Conservation (phyloP, 2,888 invertebrate genomes). For the Sacculina carcini region DNA sequence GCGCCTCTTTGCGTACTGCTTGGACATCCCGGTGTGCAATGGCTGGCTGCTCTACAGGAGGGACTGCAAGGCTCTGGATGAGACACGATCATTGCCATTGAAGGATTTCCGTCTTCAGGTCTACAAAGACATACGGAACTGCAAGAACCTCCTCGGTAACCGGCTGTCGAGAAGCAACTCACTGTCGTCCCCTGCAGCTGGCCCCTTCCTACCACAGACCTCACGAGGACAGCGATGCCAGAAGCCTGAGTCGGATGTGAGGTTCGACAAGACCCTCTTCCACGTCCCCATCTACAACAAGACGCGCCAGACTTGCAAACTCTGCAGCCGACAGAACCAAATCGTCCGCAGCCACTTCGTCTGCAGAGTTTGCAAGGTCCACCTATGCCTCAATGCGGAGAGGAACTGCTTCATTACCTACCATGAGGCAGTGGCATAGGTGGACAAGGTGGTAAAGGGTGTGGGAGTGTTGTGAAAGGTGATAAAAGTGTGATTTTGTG, state of each 20-base stretch:
- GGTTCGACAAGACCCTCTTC: slow-evolving; percentile 4
- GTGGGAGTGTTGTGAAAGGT: background rate
- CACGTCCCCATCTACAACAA: slow-evolving; percentile 1
- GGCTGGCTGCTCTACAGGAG: background rate
- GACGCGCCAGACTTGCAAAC: slow-evolving; percentile 6
- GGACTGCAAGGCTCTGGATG: no score
- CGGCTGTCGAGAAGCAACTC: no score
- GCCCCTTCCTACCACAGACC: background rate
- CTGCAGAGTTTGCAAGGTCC: slow-evolving; percentile 5
- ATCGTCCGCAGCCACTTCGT: background rate
- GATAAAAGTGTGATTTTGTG: background rate
- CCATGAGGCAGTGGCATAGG: slow-evolving; percentile 4
- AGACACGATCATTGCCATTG: no score
- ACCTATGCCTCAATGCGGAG: slow-evolving; percentile 6
- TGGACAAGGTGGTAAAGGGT: background rate
- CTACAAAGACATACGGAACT: no score
- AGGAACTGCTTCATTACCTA: slow-evolving; percentile 5
- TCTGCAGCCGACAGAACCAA: slow-evolving; percentile 4
- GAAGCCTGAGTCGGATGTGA: background rate
- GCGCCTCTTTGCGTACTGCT: slow-evolving; percentile 6
- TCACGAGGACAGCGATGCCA: background rate
- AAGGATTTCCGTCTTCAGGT: slow-evolving; percentile 5
- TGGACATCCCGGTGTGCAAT: slow-evolving; percentile 1
- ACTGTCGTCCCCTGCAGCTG: background rate
- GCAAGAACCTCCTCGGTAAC: no score